Base-by-base conservation (phyloP, 1,140 invertebrate genomes). In the Bombus superbus region DNA sequence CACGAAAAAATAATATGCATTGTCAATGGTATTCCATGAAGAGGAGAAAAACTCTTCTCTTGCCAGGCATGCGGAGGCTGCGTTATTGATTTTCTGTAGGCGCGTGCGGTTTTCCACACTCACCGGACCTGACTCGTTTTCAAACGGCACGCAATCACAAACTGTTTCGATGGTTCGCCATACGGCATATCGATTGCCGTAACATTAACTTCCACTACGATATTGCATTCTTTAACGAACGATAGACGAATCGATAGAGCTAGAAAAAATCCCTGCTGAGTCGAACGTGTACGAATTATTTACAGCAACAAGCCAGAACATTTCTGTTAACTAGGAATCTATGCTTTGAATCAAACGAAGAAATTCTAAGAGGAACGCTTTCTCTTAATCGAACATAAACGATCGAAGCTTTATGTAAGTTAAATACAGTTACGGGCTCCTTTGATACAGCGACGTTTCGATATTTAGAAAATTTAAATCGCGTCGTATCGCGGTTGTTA, bases 81-180 rank as follows among this genome's bases (percentile, higher is more conserved):
- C 88, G 69, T 83, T 91, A 91, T 91, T 91, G 90, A 91, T 91
- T 91, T 91, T 89, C 88, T 62, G 90, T 91, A 91, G 88, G 88
- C 88, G 89, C 85, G 88, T 89, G 87, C 87, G 90, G 90, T 89
- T 91, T 89, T 91, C 88, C 80, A 89, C 85, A 44, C 75, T 82
- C 81, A 71, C 73, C 73, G 73, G 76, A 8, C 66, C 83, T 73
- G 80, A 88, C 89, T 88, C 74, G 57, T 71, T 89, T 89, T 85
- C 81, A 81, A 89, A 85, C 74, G 57, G 53, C 81, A 82, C 72
- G 76, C 64, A 75, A 85, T 81, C 44, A 64, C 71, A 81, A 81
- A 81, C 71, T 68, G 62, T 81, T 53, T 40, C 71, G 59, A 85
- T 59, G 42, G 57, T 38, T 72, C 66, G 25, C 53, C 40, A 32